A percentile compares a stretch with the other conserved stretches of the same genome.
Conservation (phyloP, 2,113 vertebrate genomes). For the Anhinga anhinga region DNA sequence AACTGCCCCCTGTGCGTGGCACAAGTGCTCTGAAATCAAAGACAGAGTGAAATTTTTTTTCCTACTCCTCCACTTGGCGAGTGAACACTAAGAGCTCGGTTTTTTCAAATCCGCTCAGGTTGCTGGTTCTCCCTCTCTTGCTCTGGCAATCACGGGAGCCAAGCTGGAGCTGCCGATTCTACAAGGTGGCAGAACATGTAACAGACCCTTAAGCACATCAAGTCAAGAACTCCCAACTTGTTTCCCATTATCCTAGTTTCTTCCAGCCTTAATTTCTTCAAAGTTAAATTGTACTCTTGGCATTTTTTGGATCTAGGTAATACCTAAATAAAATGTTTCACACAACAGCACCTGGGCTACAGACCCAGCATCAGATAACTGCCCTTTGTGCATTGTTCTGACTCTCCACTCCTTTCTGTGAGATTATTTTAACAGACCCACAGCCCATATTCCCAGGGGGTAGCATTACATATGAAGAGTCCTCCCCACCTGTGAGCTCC, state of each 20-base stretch:
- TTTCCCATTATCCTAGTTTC: background rate
- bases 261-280: background rate
- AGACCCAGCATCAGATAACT: background rate
- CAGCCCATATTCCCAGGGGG: background rate
- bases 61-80: background rate
- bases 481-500: background rate
- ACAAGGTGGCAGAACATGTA: background rate
- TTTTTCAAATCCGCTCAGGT: background rate
- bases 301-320: background rate
- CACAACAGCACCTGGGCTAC: background rate
- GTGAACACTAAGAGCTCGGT: background rate
- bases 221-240: background rate
- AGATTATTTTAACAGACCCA: background rate
- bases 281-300: background rate
- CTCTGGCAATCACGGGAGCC: background rate
- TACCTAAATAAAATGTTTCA: background rate
- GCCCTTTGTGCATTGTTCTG: background rate
- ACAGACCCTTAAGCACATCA: background rate
- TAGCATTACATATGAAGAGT: background rate
- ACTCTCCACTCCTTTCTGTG: background rate
- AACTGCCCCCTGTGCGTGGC: background rate
- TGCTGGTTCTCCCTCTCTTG: rapidly evolving
- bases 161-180: background rate
- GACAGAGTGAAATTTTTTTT: background rate
- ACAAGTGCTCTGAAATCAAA: background rate